Evolutionary conservation across 2,797 vertebrate species (phyloP), one percentile per base, ranked within the genome.

Genomic region (Trichosurus vulpecula): DNA sequence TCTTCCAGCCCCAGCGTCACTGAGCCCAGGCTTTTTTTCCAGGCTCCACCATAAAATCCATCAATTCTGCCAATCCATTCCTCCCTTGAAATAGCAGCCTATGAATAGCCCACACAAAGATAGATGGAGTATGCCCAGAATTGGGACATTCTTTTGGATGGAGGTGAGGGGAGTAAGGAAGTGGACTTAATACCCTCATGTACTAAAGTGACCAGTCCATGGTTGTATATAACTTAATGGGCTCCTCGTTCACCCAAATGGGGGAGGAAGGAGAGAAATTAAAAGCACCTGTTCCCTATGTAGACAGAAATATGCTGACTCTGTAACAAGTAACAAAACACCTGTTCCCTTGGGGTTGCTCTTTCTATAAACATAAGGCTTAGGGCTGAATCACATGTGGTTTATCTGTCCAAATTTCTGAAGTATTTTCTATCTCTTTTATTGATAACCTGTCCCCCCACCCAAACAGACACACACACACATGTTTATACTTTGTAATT

Each of bases 351-450:
- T 47, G 27, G 93, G 10, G 74, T 47, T 91, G 61, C 51, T 57
- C 52, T 55, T 58, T 95, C 74, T 89, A 92, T 35, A 61, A 91
- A 52, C 8, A 92, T 54, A 51, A 74, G 56, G 35, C 87, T 94
- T 51, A 47, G 30, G 89, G 13, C 89, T 92, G 16, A 57, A 27
- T 74, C 55, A 54, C 1, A 81, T 92, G 11, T 19, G 53, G 10
- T 30, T 81, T 90, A 35, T 52, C 74, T 9, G 13, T 53, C 25
- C 58, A 94, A 51, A 87, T 51, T 51, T 47, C 3, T 41, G 3
- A 87, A 51, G 41, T 87, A 47, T 87, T 4, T 47, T 29, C n/a
- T 51, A 11, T 87, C 10, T 87, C 41, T 10, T 87, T 51, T 87
- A 51, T 10, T 51, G 19, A 87, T 87, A 51, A 25, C 2, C 11